Evolutionary conservation across 2,797 vertebrate species (phyloP).

Genomic region (Silurus aristotelis): DNA sequence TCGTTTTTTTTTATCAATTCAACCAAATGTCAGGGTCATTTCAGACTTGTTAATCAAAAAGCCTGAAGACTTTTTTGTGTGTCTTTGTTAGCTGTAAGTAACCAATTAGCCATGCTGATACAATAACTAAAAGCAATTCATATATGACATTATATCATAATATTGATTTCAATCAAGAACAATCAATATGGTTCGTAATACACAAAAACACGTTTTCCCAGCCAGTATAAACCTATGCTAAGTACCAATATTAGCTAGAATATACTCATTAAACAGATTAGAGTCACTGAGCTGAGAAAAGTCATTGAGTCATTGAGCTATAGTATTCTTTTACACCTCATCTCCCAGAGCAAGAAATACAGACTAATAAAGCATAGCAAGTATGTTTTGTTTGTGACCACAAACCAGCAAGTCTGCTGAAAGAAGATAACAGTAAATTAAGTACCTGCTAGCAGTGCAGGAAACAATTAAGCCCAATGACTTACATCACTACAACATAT

Average conservation of each 20-base stretch:
- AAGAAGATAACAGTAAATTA: slow-evolving; percentile 39
- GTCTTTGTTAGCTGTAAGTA: neutral
- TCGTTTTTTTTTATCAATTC: neutral
- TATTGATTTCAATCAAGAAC: neutral
- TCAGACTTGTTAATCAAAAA: neutral
- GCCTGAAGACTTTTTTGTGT: neutral
- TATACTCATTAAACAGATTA: neutral
- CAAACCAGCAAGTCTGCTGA: neutral
- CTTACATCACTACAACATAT: slow-evolving; percentile 23
- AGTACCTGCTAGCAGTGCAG: slow-evolving; percentile 32
- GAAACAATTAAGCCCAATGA: slow-evolving; percentile 43
- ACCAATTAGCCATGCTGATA: neutral
- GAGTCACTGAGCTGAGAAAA: too few relatives aligned
- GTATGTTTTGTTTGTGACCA: neutral
- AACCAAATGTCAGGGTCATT: neutral
- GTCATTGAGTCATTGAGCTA: neutral
- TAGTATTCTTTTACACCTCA: neutral
- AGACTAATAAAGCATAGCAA: neutral
- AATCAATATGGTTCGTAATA: neutral
- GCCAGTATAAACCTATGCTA: neutral
- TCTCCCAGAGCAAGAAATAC: neutral
- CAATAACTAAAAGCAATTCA: neutral
- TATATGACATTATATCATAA: neutral
- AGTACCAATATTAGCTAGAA: neutral
- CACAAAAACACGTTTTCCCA: neutral